Evolutionary conservation across 1,140 invertebrate genomes (phyloP).

Genomic region (Oscheius sp.): DNA sequence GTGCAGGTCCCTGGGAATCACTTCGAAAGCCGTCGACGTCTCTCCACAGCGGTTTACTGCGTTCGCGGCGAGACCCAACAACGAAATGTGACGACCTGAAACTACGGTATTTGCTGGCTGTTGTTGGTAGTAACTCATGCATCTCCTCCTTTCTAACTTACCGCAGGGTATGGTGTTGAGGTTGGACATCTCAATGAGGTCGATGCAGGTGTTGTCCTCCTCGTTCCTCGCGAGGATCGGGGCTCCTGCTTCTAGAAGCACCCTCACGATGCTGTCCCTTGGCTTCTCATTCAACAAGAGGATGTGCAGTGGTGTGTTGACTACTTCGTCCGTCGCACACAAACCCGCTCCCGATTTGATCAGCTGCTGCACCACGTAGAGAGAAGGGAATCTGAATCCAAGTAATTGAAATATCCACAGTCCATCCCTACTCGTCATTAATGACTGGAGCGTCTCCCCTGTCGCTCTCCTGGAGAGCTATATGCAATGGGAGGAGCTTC

Average conservation of each 20-base stretch:
- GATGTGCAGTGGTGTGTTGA: constrained; percentile 49
- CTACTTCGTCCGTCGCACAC: background rate
- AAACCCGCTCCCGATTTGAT: background rate
- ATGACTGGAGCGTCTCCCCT: background rate
- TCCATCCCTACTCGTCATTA: background rate
- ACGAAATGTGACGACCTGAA: constrained; percentile 25
- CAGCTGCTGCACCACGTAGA: constrained; percentile 30
- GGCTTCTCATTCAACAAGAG: constrained; percentile 35
- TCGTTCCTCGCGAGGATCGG: constrained; percentile 46
- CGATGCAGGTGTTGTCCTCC: constrained; percentile 39
- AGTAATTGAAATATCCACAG: constrained; percentile 3
- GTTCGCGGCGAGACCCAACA: constrained; percentile 29
- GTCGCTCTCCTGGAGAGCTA: constrained; percentile 19
- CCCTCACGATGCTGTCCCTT: constrained; percentile 35
- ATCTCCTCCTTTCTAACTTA: constrained; percentile 7
- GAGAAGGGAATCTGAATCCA: constrained; percentile 5
- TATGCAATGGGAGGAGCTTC: constrained; percentile 10
- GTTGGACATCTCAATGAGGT: constrained; percentile 36
- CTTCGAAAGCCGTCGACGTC: background rate
- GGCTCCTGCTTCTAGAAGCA: constrained; percentile 38
- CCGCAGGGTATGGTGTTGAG: background rate
- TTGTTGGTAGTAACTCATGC: background rate
- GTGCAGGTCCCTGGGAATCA: background rate
- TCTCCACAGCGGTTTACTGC: constrained; percentile 13
- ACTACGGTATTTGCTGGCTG: constrained; percentile 6